Evolutionary conservation across 2,888 invertebrate genomes (phyloP).

Genomic region (Falcaria lacertinaria): DNA sequence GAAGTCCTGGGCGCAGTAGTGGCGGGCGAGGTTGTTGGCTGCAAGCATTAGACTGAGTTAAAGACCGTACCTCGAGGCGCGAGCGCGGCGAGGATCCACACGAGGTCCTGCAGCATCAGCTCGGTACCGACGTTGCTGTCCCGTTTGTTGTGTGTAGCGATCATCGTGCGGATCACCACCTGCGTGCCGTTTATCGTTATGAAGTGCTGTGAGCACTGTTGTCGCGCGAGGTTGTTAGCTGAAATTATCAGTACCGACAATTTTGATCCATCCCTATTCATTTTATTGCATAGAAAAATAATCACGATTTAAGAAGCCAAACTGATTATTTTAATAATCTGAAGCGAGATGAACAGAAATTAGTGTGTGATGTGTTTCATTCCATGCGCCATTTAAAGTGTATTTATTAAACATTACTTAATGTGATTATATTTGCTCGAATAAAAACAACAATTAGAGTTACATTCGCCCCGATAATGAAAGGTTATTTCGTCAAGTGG

Average conservation of each 20-base stretch:
- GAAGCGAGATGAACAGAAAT: background rate
- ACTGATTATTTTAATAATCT: constrained; percentile 16
- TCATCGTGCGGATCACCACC: constrained; percentile 75
- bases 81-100: constrained; percentile 81
- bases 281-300: constrained; percentile 3
- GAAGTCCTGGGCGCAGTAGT: constrained; percentile 71
- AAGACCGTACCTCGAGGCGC: constrained; percentile 70
- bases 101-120: constrained; percentile 77
- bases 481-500: constrained; percentile 48
- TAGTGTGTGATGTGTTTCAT: background rate
- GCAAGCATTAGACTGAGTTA: constrained; percentile 37
- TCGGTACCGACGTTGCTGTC: constrained; percentile 73
- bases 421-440: constrained; percentile 25
- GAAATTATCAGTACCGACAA: constrained; percentile 45
- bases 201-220: constrained; percentile 75
- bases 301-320: constrained; percentile 14
- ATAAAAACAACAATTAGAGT: constrained; percentile 39
- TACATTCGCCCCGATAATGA: constrained; percentile 41
- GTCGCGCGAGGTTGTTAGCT: constrained; percentile 75
- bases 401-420: background rate
- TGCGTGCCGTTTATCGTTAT: constrained; percentile 77
- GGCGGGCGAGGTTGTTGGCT: constrained; percentile 68
- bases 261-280: constrained; percentile 13
- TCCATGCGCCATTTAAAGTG: background rate
- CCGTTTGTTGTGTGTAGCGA: constrained; percentile 73